These are phyloP conservation scores for Trigoniulus corallinus DNA, from an alignment of 1,140 invertebrate genomes.

Conservation along the genomic window DNA sequence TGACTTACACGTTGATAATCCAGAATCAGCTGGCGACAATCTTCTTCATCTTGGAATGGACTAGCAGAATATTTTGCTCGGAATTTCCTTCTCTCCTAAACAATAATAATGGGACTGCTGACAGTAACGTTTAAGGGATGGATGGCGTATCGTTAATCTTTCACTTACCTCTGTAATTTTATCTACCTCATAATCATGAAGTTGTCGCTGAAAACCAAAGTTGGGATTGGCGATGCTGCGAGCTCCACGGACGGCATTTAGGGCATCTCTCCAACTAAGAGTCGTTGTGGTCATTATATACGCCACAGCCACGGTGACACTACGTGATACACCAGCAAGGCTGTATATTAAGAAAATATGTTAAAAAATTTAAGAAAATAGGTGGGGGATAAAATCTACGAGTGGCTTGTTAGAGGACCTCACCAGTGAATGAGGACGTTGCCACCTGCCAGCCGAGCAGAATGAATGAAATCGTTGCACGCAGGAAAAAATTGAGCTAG, in stretches of 20 bases:
- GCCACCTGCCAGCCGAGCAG: constrained; percentile 66
- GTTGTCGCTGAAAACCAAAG: constrained; percentile 81
- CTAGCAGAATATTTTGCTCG: constrained; percentile 65
- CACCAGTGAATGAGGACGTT: constrained; percentile 92
- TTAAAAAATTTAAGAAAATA: constrained; percentile 8
- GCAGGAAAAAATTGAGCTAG: constrained; percentile 77
- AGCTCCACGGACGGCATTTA: constrained; percentile 80
- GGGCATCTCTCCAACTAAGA: constrained; percentile 77
- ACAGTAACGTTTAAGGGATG: too few species aligned
- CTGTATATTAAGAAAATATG: constrained; percentile 29
- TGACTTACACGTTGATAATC: constrained; percentile 48
- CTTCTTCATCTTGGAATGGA: constrained; percentile 54
- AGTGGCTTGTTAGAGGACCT: too few species aligned
- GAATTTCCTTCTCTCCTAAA: constrained; percentile 60
- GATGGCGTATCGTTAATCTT: too few species aligned
- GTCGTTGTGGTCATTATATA: constrained; percentile 88
- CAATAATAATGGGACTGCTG: too few species aligned
- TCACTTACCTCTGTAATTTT: constrained; percentile 30
- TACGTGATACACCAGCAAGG: constrained; percentile 87
- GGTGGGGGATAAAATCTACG: too few species aligned
- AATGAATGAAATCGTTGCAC: constrained; percentile 92
- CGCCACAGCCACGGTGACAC: constrained; percentile 82
- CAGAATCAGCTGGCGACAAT: constrained; percentile 53
- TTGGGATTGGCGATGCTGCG: constrained; percentile 86
- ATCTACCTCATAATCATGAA: constrained; percentile 77